phyloP scores from a whole-genome alignment of 2,113 vertebrate genomes.

The Geococcyx californianus region DNA sequence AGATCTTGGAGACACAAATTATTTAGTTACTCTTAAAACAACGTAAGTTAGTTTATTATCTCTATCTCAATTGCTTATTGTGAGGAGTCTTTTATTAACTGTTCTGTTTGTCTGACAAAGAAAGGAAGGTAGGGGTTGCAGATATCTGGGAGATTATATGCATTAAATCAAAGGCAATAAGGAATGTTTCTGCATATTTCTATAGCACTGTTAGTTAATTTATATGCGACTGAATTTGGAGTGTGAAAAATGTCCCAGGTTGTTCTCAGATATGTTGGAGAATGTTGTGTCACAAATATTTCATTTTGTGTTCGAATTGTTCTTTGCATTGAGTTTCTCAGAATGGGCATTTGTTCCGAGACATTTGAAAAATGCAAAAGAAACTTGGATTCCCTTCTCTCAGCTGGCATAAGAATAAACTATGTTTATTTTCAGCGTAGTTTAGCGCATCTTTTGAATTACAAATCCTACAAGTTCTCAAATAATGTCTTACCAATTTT shows the following conservation, averaged over 20 bases:
- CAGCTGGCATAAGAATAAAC: not conserved
- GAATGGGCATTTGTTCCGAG: not conserved
- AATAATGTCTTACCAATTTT: not conserved
- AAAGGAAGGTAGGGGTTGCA: not conserved
- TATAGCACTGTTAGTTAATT: not conserved
- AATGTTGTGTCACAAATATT: not conserved
- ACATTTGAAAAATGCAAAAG: not conserved
- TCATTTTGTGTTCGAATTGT: not conserved
- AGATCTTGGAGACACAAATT: not conserved
- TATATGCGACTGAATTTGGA: not conserved
- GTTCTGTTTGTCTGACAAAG: not conserved
- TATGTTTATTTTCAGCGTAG: not conserved
- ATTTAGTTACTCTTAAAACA: not conserved
- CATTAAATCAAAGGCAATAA: not conserved
- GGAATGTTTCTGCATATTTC: not conserved
- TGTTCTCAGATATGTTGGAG: not conserved
- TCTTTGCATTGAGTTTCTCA: not conserved
- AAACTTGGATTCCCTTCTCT: not conserved
- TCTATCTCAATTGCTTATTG: not conserved
- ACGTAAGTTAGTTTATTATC: not conserved
- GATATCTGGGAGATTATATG: not conserved
- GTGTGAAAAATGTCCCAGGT: not conserved
- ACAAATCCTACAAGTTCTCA: not conserved
- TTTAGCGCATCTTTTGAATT: not conserved
- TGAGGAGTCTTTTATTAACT: not conserved